Percentiles rank a stretch among this genome's conserved stretches.
Evolutionary conservation across 2,113 vertebrate species (phyloP).

Genomic region (Indicator maculatus): DNA sequence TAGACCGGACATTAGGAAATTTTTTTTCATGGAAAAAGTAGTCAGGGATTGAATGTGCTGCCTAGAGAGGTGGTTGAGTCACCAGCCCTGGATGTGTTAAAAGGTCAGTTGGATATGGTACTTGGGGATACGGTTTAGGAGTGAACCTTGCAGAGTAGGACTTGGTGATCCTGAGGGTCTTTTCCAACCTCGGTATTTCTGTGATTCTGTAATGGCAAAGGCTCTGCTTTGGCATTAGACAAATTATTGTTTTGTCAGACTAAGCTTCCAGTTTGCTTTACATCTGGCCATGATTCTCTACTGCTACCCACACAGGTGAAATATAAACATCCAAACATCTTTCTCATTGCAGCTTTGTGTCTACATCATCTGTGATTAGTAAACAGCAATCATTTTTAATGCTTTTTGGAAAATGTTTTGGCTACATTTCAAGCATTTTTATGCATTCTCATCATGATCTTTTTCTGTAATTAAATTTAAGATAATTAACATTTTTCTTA

Average conservation of each 20-base stretch:
- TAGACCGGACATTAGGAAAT: too few species aligned
- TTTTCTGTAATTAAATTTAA: constrained; percentile 80
- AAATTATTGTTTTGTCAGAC: neutral
- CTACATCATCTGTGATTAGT: constrained; percentile 62
- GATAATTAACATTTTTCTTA: constrained; percentile 79
- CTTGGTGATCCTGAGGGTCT: too few species aligned
- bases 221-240: neutral
- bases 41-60: too few species aligned
- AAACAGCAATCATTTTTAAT: constrained; percentile 76
- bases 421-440: constrained; percentile 75
- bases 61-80: too few species aligned
- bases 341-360: constrained; percentile 31
- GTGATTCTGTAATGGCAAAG: neutral
- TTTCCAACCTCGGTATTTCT: too few species aligned
- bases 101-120: too few species aligned
- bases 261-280: neutral
- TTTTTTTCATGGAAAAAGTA: too few species aligned
- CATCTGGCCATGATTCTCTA: neutral
- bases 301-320: neutral
- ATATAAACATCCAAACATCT: neutral
- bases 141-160: too few species aligned
- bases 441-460: constrained; percentile 73
- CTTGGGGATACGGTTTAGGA: too few species aligned
- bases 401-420: constrained; percentile 73
- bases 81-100: too few species aligned